Evolutionary conservation across 2,888 invertebrate species (phyloP), one percentile per base, ranked within the genome.

Genomic region (Zaprionus lineosus): DNA sequence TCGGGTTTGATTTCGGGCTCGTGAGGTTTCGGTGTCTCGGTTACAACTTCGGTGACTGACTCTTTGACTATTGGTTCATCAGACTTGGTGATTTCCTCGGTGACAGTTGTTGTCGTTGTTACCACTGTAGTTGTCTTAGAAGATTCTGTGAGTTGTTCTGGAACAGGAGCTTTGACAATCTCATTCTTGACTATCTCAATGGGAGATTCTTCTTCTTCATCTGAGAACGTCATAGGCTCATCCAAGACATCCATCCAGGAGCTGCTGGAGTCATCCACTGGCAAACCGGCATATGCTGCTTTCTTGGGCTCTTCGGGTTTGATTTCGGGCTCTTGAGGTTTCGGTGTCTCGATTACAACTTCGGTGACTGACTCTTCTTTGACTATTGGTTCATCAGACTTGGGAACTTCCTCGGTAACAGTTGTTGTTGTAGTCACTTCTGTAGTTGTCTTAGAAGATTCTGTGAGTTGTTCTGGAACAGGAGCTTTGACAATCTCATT

Each of bases 221-320:
- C 56, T 2, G 34, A 46, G 24, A 59, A 59, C 1, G 36, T 18
- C 47, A 47, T 55, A 24, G 59, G 59, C 1, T 59, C 59, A 18
- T 59, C 59, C 29, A 59, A 11, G 12, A 51, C 51, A 18, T 51
- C 51, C 51, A 51, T 51, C 51, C 51, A 51, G 0, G 51, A 26
- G 9, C 28, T 51, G n/a, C 21, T 43, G 12, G 86, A 69, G 19
- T 88, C 84, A 59, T 88, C 87, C 18, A 86, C 71, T 7, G 88
- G 86, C 29, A 87, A 73, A 29, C 84, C 88, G 40, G 77, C 84
- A 51, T 86, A 86, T 0, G 68, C 52, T 7, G 34, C 50, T 36
- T 50, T 37, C 26, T 47, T 59, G 1, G 44, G 33, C 24, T 40
- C 28, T 7, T 39, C 39, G 0, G 15, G 15, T n/a, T 12, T 19